Conservation (phyloP, 53 echinoderm and acorn worm species). For the Apostichopus leukothele region DNA sequence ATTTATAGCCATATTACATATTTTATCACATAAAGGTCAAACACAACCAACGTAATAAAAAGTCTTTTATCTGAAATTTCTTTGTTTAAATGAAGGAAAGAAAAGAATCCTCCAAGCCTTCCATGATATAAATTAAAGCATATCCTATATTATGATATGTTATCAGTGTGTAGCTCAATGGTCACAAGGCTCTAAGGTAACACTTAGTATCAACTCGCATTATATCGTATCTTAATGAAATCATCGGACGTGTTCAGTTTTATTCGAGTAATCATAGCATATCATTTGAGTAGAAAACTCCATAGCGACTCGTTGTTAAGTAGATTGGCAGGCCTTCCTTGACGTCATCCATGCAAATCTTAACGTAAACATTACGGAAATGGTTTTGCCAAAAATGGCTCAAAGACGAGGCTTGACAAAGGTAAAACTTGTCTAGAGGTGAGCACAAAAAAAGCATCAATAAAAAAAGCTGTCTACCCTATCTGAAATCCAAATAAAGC, state of each 20-base stretch:
- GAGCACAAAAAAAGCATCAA: background rate
- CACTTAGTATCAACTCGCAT: too few species aligned
- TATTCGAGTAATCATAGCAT: background rate
- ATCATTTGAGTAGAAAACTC: background rate
- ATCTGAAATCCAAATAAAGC: background rate
- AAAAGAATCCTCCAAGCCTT: too few species aligned
- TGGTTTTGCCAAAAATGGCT: conserved; percentile 32
- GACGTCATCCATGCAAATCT: conserved; percentile 15
- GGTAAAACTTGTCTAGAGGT: background rate
- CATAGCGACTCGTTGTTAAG: conserved; percentile 2
- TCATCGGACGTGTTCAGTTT: background rate
- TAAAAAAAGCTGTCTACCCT: background rate
- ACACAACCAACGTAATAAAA: too few species aligned
- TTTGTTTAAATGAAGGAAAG: too few species aligned
- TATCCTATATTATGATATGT: too few species aligned
- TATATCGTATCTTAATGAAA: too few species aligned
- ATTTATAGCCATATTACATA: too few species aligned
- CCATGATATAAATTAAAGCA: too few species aligned
- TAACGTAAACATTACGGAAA: conserved; percentile 40
- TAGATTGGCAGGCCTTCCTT: conserved; percentile 17
- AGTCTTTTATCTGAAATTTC: too few species aligned
- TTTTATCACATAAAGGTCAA: too few species aligned
- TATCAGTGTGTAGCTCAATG: too few species aligned
- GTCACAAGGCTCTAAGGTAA: too few species aligned
- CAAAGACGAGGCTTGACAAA: conserved; percentile 11